phyloP scores from a whole-genome alignment of 2,113 vertebrate species.

The Alosa alosa region DNA sequence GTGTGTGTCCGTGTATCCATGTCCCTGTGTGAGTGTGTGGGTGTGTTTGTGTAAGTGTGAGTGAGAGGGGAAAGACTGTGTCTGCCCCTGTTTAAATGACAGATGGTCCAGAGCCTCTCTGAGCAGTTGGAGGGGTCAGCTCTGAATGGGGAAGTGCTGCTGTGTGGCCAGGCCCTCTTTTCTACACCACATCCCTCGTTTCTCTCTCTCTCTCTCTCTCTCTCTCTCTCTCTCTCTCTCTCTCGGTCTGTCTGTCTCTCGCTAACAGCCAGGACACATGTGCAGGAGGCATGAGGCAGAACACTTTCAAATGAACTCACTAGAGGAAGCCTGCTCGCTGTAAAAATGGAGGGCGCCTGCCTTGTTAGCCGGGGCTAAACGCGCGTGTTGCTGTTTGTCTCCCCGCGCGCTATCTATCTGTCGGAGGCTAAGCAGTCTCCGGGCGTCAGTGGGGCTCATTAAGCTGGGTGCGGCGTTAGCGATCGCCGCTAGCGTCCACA shows the following conservation, averaged over 20 bases:
- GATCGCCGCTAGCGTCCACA: constrained; percentile 6
- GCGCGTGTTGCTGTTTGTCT: background rate
- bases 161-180: background rate
- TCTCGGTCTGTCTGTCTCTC: constrained; percentile 22
- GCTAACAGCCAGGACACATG: background rate
- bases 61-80: background rate
- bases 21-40: constrained; percentile 16
- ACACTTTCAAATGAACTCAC: constrained; percentile 9
- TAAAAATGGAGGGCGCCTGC: background rate
- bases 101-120: constrained; percentile 64
- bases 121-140: constrained; percentile 19
- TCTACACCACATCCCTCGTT: background rate
- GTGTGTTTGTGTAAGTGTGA: background rate
- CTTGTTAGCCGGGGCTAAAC: constrained; percentile 10
- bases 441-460: background rate
- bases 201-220: constrained; percentile 16
- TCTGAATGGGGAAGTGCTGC: background rate
- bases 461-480: background rate
- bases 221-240: background rate
- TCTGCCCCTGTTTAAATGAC: constrained; percentile 56
- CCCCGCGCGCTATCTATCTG: constrained; percentile 1
- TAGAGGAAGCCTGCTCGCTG: background rate
- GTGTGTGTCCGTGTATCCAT: background rate
- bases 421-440: background rate
- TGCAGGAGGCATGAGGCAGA: background rate